These are phyloP conservation scores for Prunella fulvescens DNA, from an alignment of 2,113 vertebrate species.

Conservation along the genomic window DNA sequence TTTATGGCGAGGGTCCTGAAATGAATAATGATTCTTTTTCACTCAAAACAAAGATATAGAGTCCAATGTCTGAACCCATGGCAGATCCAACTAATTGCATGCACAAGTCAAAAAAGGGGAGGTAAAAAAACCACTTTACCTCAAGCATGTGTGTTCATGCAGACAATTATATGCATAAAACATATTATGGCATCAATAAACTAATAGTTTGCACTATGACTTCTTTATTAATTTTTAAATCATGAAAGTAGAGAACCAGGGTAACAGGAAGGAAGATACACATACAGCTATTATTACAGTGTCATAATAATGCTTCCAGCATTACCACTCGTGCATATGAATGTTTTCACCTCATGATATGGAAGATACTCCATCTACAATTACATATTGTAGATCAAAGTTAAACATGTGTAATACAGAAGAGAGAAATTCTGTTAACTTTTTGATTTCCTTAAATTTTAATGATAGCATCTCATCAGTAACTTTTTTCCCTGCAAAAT, in stretches of 20 bases:
- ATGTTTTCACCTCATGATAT: background rate
- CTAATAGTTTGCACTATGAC: background rate
- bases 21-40: background rate
- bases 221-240: background rate
- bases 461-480: background rate
- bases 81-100: background rate
- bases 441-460: background rate
- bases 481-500: fast-evolving
- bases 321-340: background rate
- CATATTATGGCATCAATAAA: background rate
- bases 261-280: background rate
- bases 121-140: background rate
- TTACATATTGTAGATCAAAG: background rate
- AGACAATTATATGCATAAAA: background rate
- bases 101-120: background rate
- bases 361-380: background rate
- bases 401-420: background rate
- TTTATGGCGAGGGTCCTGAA: background rate
- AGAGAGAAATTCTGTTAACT: background rate
- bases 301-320: background rate
- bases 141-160: background rate
- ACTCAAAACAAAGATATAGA: background rate
- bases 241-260: background rate
- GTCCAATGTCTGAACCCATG: background rate
- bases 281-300: background rate